phyloP scores from a whole-genome alignment of 2,888 invertebrate species.

The Diploptera punctata region DNA sequence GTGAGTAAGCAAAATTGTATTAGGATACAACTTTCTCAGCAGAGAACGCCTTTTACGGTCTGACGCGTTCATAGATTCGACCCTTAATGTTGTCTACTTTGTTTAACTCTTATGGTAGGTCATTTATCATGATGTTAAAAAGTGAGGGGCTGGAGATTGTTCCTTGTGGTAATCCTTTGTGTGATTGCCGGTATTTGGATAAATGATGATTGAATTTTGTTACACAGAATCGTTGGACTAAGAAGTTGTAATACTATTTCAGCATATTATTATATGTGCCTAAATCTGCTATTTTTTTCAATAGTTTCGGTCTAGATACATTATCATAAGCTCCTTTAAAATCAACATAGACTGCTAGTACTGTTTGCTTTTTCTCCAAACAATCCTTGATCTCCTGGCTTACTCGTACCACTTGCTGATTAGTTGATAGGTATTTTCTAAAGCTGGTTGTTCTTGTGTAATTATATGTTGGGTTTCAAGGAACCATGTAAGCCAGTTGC shows the following conservation, averaged over 20 bases:
- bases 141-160: not conserved
- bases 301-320: not conserved
- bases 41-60: too few species aligned
- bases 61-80: too few species aligned
- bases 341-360: conserved; percentile 4
- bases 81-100: not conserved
- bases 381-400: not conserved
- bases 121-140: not conserved
- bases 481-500: not conserved
- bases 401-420: conserved; percentile 29
- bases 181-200: not conserved
- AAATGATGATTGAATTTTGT: not conserved
- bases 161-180: conserved; percentile 10
- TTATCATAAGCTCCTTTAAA: conserved; percentile 5
- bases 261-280: not conserved
- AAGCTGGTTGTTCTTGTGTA: not conserved
- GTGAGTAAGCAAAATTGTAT: too few species aligned
- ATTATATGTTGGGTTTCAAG: not conserved
- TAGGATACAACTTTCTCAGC: too few species aligned
- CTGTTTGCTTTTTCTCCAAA: conserved; percentile 1
- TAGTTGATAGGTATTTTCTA: conserved; percentile 41
- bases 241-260: conserved; percentile 5
- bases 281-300: conserved; percentile 1
- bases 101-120: not conserved
- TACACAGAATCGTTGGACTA: conserved; percentile 2